Evolutionary conservation across 2,797 vertebrate species (phyloP).

Genomic region (Chiroxiphia lanceolata): DNA sequence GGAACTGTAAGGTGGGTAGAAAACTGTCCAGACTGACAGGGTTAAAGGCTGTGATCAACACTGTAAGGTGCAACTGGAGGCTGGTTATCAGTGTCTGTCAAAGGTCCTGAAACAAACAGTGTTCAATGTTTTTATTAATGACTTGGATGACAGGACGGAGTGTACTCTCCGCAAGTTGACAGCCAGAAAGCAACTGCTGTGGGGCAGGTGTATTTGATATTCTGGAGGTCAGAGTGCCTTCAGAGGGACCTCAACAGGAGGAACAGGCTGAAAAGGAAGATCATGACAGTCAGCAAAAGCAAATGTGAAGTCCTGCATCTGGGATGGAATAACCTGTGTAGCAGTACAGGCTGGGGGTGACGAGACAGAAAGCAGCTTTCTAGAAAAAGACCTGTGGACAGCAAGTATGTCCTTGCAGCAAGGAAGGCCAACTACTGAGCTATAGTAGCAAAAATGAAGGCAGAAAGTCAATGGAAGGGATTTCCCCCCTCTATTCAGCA

Average conservation of each 20-base stretch:
- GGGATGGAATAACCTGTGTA: background rate
- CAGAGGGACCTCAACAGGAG: background rate
- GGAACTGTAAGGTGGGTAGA: background rate
- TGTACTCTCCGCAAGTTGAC: background rate
- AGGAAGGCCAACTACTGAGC: background rate
- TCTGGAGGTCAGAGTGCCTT: background rate
- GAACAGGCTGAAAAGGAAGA: background rate
- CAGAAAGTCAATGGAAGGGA: background rate
- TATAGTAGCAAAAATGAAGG: background rate
- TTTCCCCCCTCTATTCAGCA: background rate
- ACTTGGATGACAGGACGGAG: background rate
- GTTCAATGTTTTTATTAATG: background rate
- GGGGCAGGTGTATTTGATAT: background rate
- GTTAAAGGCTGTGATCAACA: background rate
- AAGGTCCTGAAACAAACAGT: background rate
- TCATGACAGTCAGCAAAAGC: background rate
- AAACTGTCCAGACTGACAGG: rapidly evolving
- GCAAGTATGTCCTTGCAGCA: background rate
- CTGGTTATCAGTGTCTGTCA: background rate
- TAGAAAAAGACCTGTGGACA: background rate
- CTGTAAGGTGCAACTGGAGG: background rate
- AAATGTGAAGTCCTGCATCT: background rate
- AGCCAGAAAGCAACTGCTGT: background rate
- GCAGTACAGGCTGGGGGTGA: background rate
- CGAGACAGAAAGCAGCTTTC: background rate